A percentile compares a stretch with the other conserved stretches of the same genome.
These are phyloP conservation scores for Galeopsomyia nigrocyanea DNA, from an alignment of 2,888 invertebrate genomes.

Conservation along the genomic window DNA sequence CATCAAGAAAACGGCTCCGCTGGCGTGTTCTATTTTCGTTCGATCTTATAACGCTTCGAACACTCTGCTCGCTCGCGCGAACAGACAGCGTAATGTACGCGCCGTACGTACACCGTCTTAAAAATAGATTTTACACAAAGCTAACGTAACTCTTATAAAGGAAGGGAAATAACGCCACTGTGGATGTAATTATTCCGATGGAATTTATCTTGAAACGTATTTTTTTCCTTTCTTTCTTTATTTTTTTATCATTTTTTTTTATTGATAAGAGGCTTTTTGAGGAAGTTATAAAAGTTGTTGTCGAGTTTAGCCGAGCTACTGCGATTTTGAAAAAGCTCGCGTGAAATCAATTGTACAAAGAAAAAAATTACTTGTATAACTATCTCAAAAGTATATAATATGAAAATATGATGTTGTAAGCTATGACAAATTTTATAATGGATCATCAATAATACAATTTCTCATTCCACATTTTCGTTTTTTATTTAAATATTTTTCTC, in stretches of 20 bases:
- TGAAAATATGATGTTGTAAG: too few species aligned
- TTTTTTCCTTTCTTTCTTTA: not conserved
- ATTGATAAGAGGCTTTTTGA: slow-evolving; percentile 19
- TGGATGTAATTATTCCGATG: not conserved
- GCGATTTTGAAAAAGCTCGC: too few species aligned
- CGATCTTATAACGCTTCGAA: not conserved
- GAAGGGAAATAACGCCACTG: slow-evolving; percentile 1
- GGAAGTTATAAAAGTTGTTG: slow-evolving; percentile 21
- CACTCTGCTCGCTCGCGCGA: not conserved
- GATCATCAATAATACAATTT: too few species aligned
- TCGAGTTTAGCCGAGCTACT: too few species aligned
- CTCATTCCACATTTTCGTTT: not conserved
- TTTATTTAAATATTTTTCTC: slow-evolving; percentile 14
- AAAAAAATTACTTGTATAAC: too few species aligned
- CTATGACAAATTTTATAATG: too few species aligned
- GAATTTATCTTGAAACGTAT: not conserved
- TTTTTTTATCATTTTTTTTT: not conserved
- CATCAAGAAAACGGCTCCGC: not conserved
- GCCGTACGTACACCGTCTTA: not conserved
- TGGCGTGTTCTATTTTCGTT: slow-evolving; percentile 36
- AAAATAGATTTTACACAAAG: slow-evolving; percentile 48
- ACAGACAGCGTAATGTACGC: slow-evolving; percentile 28
- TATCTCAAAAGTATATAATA: too few species aligned
- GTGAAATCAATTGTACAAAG: too few species aligned
- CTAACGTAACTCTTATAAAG: slow-evolving; percentile 21